Base-by-base conservation (phyloP, 2,888 invertebrate genomes). In the Eulithis prunata region DNA sequence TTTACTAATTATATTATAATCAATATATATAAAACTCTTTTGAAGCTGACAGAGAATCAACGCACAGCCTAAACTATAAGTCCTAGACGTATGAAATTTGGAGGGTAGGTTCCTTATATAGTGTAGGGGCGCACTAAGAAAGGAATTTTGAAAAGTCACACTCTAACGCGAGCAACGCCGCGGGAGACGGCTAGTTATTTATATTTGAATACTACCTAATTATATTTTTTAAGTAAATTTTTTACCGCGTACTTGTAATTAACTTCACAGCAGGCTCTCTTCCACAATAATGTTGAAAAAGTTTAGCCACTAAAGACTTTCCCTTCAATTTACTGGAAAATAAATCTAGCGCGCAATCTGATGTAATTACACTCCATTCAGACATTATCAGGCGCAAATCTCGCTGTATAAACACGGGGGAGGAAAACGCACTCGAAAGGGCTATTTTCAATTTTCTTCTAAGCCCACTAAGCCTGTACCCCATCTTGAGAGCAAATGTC, bases 401-500 rank as follows among this genome's bases (percentile, higher is more conserved):
- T 76, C 68, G 58, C 64, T 68, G 71, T 75, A 75, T 76, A 80
- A 81, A 81, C 78, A 78, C 60, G 73, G 69, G 81, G 79, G 78
- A 73, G 70, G 68, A 62, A 69, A 71, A 75, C 74, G 75, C 80
- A 78, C 79, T 87, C 87, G 84, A 86, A 86, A 87, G 85, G 86
- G 80, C 84, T 82, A 85, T 85, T 89, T 91, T 91, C 89, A 91
- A 90, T 91, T 91, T 90, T 84, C 83, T 78, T 76, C 78, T 84
- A 83, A 89, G 85, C 84, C 81, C 77, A 77, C 75, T 87, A 90
- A 90, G 86, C 90, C 84, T 78, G 75, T 83, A 85, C 89, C 85
- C 86, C 87, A 90, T 90, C 89, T 90, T 83, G 78, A 78, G 79
- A 89, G 87, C 89, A 90, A 91, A 92, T 89, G 89, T 89, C 90